Percentiles rank a stretch among this genome's conserved stretches.
phyloP scores from a whole-genome alignment of 2,113 vertebrate genomes.

The Muntiacus muntjak region DNA sequence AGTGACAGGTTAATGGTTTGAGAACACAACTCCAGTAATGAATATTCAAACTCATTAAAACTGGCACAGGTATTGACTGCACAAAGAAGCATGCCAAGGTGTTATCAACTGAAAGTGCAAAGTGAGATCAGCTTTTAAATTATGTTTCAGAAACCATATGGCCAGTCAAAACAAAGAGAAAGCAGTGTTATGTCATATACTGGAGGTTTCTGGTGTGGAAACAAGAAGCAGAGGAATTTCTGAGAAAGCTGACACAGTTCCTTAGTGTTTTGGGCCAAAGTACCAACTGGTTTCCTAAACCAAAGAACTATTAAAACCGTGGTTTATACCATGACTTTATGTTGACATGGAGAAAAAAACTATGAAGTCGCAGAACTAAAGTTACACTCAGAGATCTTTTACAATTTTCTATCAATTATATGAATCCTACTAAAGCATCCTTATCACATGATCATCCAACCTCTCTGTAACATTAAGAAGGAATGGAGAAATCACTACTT shows the following conservation, averaged over 20 bases:
- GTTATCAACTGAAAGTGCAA: conserved; percentile 35
- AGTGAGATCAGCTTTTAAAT: conserved; percentile 36
- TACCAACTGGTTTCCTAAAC: neutral
- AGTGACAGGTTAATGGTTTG: conserved; percentile 63
- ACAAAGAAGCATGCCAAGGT: neutral
- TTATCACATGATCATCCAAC: neutral
- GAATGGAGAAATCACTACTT: neutral
- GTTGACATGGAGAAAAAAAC: neutral
- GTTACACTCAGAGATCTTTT: neutral
- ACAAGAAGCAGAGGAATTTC: neutral
- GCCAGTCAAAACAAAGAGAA: neutral
- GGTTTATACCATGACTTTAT: neutral
- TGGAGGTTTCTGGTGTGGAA: neutral
- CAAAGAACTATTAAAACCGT: neutral
- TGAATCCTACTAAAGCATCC: neutral
- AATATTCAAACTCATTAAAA: conserved; percentile 55
- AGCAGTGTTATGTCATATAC: neutral
- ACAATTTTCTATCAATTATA: neutral
- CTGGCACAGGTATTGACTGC: conserved; percentile 25
- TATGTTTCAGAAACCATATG: neutral
- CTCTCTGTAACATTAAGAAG: neutral
- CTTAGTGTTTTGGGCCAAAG: neutral
- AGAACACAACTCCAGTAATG: conserved; percentile 45
- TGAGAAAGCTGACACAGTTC: neutral
- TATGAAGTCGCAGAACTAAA: neutral